Evolutionary conservation across 1,140 invertebrate species (phyloP).

Genomic region (Lasaia peninsularis): DNA sequence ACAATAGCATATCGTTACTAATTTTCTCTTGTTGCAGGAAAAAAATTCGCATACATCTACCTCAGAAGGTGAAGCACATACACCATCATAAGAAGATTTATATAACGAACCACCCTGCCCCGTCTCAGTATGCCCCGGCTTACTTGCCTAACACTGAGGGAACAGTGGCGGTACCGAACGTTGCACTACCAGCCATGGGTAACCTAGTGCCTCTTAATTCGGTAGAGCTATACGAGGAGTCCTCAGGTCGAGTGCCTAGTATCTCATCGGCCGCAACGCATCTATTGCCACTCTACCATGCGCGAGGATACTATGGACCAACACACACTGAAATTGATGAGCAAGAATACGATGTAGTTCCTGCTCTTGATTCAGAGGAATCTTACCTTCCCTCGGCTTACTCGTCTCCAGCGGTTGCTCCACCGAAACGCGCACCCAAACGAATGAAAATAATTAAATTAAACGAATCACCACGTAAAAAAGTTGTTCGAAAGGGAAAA

Average conservation of each 20-base stretch:
- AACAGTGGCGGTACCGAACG: constrained; percentile 53
- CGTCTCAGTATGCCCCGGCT: constrained; percentile 66
- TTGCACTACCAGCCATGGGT: constrained; percentile 48
- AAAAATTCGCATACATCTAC: constrained; percentile 77
- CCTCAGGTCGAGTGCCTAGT: constrained; percentile 33
- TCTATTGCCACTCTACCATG: constrained; percentile 62
- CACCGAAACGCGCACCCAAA: constrained; percentile 39
- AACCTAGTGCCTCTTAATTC: constrained; percentile 53
- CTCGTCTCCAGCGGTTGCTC: constrained; percentile 28
- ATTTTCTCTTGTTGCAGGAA: constrained; percentile 72
- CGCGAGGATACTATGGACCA: constrained; percentile 72
- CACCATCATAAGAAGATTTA: constrained; percentile 76
- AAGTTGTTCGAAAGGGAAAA: constrained; percentile 49
- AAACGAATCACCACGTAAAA: constrained; percentile 59
- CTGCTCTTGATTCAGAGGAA: constrained; percentile 35
- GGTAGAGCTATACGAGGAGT: constrained; percentile 53
- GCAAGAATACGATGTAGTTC: constrained; percentile 50
- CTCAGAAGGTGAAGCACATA: constrained; percentile 76
- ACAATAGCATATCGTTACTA: constrained; percentile 26
- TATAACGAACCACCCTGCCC: constrained; percentile 68
- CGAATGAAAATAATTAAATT: constrained; percentile 64
- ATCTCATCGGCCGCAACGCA: constrained; percentile 48
- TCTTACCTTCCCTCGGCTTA: constrained; percentile 37
- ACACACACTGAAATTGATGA: constrained; percentile 52
- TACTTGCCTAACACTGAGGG: constrained; percentile 59